Evolutionary conservation across 2,888 invertebrate genomes (phyloP).

Genomic region (Chymomyza caudatula): DNA sequence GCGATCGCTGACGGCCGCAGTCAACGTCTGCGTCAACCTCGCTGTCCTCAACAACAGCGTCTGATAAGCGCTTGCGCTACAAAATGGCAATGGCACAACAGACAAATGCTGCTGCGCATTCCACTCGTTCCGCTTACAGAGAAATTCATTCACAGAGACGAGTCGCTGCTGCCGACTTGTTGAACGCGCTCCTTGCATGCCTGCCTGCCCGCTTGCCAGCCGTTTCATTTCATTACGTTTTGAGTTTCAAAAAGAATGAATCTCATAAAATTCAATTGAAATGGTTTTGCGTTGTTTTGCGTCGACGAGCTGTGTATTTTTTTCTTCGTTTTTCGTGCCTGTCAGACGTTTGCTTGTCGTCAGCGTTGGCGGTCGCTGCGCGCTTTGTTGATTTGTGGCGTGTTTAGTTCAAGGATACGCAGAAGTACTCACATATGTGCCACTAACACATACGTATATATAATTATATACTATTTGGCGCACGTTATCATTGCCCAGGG

Average conservation of each 20-base stretch:
- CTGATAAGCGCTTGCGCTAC: not conserved
- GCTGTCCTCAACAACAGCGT: slow-evolving; percentile 14
- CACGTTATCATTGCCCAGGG: slow-evolving; percentile 47
- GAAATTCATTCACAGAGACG: not conserved
- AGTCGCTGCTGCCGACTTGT: too few species aligned
- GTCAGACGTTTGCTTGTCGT: slow-evolving; percentile 53
- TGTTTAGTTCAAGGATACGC: slow-evolving; percentile 28
- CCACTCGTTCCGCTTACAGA: not conserved
- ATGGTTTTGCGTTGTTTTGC: slow-evolving; percentile 33
- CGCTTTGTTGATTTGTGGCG: not conserved
- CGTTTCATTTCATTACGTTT: slow-evolving; percentile 35
- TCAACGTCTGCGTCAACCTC: not conserved
- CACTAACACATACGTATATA: not conserved
- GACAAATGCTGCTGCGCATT: not conserved
- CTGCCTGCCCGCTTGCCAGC: not conserved
- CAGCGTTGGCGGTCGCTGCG: slow-evolving; percentile 51
- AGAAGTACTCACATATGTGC: not conserved
- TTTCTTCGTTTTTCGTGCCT: slow-evolving; percentile 22
- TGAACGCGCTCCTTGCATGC: too few species aligned
- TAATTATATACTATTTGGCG: not conserved
- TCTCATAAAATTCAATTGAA: slow-evolving; percentile 43
- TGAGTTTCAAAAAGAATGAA: slow-evolving; percentile 43
- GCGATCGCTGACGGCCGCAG: slow-evolving; percentile 29
- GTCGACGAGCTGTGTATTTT: slow-evolving; percentile 20
- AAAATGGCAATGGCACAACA: not conserved